phyloP scores from a whole-genome alignment of 2,888 invertebrate species.

The Leuctra nigra region DNA sequence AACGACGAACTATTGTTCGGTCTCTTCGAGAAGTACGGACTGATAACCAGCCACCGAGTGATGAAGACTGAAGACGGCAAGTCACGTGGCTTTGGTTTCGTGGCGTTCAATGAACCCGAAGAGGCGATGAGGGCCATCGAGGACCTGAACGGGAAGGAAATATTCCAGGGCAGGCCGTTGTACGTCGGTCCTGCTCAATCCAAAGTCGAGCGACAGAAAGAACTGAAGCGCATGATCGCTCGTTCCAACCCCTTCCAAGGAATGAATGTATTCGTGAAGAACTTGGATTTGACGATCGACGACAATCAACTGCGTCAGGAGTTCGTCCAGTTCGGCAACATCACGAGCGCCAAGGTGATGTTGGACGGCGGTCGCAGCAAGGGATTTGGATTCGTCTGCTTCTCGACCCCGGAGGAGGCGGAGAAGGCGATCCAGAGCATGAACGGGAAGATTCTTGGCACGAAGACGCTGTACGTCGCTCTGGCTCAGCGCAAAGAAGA shows the following conservation, averaged over 20 bases:
- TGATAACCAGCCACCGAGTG: constrained; percentile 40
- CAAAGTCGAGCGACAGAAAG: constrained; percentile 51
- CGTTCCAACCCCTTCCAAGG: constrained; percentile 50
- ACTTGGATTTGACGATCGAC: constrained; percentile 61
- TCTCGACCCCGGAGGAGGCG: constrained; percentile 60
- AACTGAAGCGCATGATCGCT: constrained; percentile 51
- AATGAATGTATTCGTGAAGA: constrained; percentile 66
- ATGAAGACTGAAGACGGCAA: constrained; percentile 44
- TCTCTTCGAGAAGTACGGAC: constrained; percentile 46
- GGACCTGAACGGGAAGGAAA: constrained; percentile 44
- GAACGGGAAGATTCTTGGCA: constrained; percentile 61
- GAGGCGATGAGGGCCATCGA: constrained; percentile 48
- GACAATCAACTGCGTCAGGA: constrained; percentile 57
- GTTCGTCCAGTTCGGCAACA: constrained; percentile 60
- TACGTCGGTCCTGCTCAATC: constrained; percentile 57
- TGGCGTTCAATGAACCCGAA: constrained; percentile 51
- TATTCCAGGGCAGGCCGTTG: constrained; percentile 36
- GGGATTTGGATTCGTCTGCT: constrained; percentile 68
- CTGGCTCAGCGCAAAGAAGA: constrained; percentile 67
- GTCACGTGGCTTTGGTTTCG: constrained; percentile 55
- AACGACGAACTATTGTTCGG: constrained; percentile 46
- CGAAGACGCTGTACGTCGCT: constrained; percentile 64
- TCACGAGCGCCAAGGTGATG: constrained; percentile 64
- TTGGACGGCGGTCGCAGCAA: constrained; percentile 46
- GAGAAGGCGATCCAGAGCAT: constrained; percentile 65